Conservation (phyloP, 2,113 vertebrate genomes). For the Petroica traversi region DNA sequence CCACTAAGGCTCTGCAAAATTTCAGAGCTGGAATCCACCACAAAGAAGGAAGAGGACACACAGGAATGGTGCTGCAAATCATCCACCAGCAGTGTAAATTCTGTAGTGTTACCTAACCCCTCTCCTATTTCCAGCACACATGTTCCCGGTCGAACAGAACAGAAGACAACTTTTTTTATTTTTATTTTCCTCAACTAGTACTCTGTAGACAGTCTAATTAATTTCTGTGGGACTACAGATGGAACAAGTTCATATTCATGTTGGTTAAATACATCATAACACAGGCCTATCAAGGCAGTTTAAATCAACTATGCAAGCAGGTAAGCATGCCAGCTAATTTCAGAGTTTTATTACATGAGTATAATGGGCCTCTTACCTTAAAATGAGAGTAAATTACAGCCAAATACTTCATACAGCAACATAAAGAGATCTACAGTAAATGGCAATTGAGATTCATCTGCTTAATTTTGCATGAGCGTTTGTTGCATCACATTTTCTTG, state of each 20-base stretch:
- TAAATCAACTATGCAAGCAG: background rate
- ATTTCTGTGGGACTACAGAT: background rate
- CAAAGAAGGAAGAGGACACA: background rate
- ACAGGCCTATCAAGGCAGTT: background rate
- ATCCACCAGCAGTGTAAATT: background rate
- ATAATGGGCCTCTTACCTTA: background rate
- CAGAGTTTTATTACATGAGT: background rate
- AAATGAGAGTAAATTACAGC: background rate
- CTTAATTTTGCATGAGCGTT: background rate
- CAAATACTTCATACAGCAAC: background rate
- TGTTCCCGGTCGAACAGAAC: background rate
- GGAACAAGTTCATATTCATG: background rate
- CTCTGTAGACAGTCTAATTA: background rate
- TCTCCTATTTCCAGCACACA: background rate
- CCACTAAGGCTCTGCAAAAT: background rate
- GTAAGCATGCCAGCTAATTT: background rate
- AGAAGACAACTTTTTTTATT: background rate
- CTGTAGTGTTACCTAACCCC: background rate
- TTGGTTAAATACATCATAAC: background rate
- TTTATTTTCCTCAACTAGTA: background rate
- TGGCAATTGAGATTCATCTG: background rate
- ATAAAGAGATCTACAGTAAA: conserved; percentile 1
- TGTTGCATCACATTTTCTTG: background rate
- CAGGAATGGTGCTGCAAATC: background rate
- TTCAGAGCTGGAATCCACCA: background rate